Evolutionary conservation across 2,113 vertebrate genomes (phyloP).

Genomic region (Chitala chitala): DNA sequence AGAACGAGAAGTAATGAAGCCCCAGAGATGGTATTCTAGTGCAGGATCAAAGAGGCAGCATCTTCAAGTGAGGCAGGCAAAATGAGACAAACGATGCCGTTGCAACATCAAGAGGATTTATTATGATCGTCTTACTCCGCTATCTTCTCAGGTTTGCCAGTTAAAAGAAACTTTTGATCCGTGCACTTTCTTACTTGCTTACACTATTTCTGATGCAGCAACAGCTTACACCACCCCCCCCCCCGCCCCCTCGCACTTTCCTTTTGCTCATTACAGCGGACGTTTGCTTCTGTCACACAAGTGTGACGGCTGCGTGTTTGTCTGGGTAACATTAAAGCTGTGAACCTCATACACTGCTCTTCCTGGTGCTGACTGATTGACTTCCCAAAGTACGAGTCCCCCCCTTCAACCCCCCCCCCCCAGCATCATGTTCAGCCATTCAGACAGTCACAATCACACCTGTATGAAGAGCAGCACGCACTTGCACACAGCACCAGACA

Average conservation of each 20-base stretch:
- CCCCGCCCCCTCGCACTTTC: neutral
- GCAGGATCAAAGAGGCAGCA: constrained; percentile 14
- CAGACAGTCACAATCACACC: neutral
- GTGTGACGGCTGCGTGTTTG: neutral
- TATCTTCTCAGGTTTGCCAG: constrained; percentile 22
- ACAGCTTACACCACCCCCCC: neutral
- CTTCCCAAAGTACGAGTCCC: too few relatives aligned
- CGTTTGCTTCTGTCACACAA: neutral
- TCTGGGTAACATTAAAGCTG: neutral
- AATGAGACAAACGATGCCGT: constrained; percentile 55
- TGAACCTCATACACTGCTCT: neutral
- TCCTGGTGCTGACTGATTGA: neutral
- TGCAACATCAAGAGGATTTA: constrained; percentile 53
- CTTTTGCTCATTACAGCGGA: neutral
- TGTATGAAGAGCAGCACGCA: neutral
- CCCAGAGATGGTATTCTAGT: neutral
- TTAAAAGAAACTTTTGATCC: constrained; percentile 46
- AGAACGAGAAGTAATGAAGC: constrained; percentile 19
- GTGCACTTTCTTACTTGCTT: neutral
- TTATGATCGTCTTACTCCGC: constrained; percentile 44
- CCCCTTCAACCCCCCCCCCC: neutral
- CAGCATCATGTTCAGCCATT: neutral
- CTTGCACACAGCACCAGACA: neutral
- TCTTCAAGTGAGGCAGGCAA: neutral
- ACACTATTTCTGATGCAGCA: neutral